Evolutionary conservation across 2,113 vertebrate species (phyloP), one percentile per base, ranked within the genome.

Genomic region (Hippocampus comes): DNA sequence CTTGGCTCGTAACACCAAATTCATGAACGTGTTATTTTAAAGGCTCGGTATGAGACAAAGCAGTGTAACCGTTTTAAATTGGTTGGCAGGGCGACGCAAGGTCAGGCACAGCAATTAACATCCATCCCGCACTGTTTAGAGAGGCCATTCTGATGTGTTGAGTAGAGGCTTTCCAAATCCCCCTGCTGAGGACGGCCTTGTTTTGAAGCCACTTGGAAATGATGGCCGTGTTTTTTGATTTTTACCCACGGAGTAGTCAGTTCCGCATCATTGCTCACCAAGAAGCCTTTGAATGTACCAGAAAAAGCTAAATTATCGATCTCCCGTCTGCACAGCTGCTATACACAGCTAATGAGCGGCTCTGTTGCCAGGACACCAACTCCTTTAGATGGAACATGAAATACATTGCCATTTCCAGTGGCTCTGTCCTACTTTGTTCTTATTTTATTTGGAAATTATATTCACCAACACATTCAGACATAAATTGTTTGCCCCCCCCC

Each of bases 331-430:
- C 71, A 67, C 63, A 65, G 68, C 63, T 60, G 5, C 76, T 64
- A 67, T 61, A 72, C 21, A n/a, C 77, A 72, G 73, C 75, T 72
- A 77, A 74, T 25, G 67, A 80, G 69, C 20, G n/a, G 82, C 61
- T 68, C 76, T 79, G 84, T 86, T 89, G 84, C 87, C 87, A 88
- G 76, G 87, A 85, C 82, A 88, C 81, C 49, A 48, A 82, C 48
- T 78, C 71, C 66, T 67, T 72, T 57, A 74, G 68, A 82, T 84
- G 71, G 73, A 74, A 80, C 67, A 69, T 57, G 63, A 86, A 79
- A 76, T 65, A 80, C 60, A 85, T 76, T 78, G 11, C 27, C 63
- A 65, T 78, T 68, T 63, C 34, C 77, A 80, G 64, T 20, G 48
- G 63, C 27, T 71, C 59, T 74, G 73, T 81, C 76, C 71, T 65